Evolutionary conservation across 2,113 vertebrate species (phyloP), one percentile per base, ranked within the genome.

Genomic region (Montifringilla adamsi): DNA sequence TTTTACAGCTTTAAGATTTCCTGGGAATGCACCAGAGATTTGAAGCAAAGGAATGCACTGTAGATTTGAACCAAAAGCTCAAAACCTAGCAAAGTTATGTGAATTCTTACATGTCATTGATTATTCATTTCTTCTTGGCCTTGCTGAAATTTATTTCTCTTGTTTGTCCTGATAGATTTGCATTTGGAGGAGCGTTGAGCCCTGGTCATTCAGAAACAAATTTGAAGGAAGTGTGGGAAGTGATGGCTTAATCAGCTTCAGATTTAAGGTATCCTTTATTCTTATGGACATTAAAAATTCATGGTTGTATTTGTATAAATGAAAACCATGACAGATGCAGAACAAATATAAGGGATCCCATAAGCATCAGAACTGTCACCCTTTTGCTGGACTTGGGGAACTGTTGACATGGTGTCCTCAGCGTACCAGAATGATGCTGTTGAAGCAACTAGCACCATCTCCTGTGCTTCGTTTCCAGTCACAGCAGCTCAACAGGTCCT

Each of bases 391-490:
- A 14, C 31, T 46, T 58, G 15, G 66, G 19, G 30, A 62, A 14
- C 13, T 22, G 22, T 10, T 47, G 72, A 44, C 31, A 14, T 1
- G 0, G 1, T 53, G 26, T 59, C 35, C 20, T 16, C 39, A 55
- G 50, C 4, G 14, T 6, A 16, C 13, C 47, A 67, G 23, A 33
- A 23, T n/a, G 43, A 63, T 63, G 60, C 13, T 2, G 0, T 7
- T 15, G 56, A 43, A 87, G 7, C 33, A 16, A 39, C 63, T 33
- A 86, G 26, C 15, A 50, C 46, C 31, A 28, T 11, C 15, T 70
- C 22, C 50, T 49, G 33, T 27, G 13, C 70, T 60, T 50, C 23
- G 37, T 10, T 10, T 27, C 46, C 49, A 22, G 13, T 31, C 76
- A 84, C 33, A 50, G 73, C 3, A 5, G 21, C 50, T 91, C 50